These are phyloP conservation scores for Rhagonycha lutea DNA, from an alignment of 2,888 invertebrate genomes.

Conservation along the genomic window DNA sequence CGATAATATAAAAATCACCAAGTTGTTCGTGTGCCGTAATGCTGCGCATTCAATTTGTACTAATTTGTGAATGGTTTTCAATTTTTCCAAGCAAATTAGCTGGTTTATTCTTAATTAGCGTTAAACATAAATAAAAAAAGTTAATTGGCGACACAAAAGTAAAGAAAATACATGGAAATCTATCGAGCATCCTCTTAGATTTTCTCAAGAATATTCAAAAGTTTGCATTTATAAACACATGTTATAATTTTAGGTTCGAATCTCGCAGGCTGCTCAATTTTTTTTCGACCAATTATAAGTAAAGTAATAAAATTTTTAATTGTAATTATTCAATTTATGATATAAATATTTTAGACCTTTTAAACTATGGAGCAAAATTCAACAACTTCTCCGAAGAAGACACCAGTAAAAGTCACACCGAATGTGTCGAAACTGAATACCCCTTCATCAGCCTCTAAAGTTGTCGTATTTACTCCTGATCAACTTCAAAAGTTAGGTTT, in stretches of 20 bases:
- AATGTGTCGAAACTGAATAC: not conserved
- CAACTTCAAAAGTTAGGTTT: slow-evolving; percentile 28
- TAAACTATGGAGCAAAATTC: not conserved
- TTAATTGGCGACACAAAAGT: not conserved
- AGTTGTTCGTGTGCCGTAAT: not conserved
- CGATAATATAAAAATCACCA: not conserved
- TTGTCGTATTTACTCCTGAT: slow-evolving; percentile 27
- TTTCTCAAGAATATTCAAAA: not conserved
- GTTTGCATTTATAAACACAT: not conserved
- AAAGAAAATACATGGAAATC: not conserved
- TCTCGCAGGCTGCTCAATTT: not conserved
- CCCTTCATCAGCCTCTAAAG: not conserved
- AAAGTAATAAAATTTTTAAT: not conserved
- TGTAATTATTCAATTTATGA: not conserved
- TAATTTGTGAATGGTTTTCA: not conserved
- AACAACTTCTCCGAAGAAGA: not conserved
- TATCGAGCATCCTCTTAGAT: not conserved
- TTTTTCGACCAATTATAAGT: not conserved
- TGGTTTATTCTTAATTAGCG: not conserved
- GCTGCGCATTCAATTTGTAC: not conserved
- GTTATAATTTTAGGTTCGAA: not conserved
- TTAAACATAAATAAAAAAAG: not conserved
- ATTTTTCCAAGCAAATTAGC: not conserved
- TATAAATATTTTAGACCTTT: not conserved
- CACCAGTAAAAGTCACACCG: not conserved